Evolutionary conservation across 2,113 vertebrate genomes (phyloP).

Genomic region (Steatornis caripensis): DNA sequence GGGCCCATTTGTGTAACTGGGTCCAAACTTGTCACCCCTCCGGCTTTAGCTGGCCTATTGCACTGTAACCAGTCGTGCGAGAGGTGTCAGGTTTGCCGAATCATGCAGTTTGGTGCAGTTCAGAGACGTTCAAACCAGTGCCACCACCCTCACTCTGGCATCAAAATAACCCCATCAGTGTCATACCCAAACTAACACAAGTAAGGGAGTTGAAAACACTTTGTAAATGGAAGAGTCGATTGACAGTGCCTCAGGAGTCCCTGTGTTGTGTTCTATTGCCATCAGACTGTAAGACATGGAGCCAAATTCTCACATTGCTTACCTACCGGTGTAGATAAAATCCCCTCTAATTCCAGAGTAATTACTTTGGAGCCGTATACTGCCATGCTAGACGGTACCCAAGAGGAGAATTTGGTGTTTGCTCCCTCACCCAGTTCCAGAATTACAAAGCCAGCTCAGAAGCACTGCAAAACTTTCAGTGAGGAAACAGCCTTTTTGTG

Average conservation of each 20-base stretch:
- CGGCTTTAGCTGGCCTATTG: neutral
- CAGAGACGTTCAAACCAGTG: neutral
- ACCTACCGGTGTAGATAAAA: neutral
- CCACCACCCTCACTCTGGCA: neutral
- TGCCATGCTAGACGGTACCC: neutral
- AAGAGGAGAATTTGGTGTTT: neutral
- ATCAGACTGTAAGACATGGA: neutral
- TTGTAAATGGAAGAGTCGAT: neutral
- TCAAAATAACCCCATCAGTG: neutral
- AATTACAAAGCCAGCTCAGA: neutral
- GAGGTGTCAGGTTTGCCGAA: neutral
- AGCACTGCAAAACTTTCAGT: neutral
- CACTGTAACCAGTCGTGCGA: neutral
- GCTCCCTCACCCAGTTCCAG: neutral
- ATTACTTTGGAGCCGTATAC: neutral
- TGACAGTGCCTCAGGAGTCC: neutral
- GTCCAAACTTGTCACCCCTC: neutral
- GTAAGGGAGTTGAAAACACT: neutral
- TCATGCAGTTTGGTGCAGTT: neutral
- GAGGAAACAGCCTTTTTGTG: neutral
- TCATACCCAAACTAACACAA: neutral
- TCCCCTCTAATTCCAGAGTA: neutral
- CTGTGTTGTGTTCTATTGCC: accelerated
- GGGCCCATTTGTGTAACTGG: neutral
- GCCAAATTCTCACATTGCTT: neutral